Percentiles rank a stretch among this genome's conserved stretches.
Evolutionary conservation across 2,113 vertebrate species (phyloP).

Genomic region (Micronycteris hirsuta): DNA sequence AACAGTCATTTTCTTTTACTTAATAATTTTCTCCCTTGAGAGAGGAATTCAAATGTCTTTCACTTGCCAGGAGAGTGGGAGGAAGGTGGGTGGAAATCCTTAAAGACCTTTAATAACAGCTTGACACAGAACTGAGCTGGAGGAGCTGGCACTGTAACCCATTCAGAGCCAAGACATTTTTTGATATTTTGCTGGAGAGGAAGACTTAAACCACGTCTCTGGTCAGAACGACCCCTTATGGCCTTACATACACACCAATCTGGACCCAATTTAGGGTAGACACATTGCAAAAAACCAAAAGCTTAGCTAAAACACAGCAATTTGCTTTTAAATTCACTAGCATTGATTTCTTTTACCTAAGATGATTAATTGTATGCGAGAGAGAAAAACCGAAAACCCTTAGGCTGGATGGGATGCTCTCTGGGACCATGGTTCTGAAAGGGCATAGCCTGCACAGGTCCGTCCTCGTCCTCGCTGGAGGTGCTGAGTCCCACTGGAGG

Average conservation of each 20-base stretch:
- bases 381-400: neutral
- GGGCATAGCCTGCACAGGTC: too few relatives aligned
- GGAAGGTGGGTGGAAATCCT: constrained; percentile 65
- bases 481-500: fast-evolving
- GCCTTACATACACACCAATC: neutral
- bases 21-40: constrained; percentile 57
- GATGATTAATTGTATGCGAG: neutral
- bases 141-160: constrained; percentile 44
- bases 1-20: constrained; percentile 71
- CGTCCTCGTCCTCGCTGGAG: neutral
- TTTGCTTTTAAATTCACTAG: neutral
- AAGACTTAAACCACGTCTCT: neutral
- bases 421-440: neutral
- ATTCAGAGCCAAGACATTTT: neutral
- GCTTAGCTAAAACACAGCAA: neutral
- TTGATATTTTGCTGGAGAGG: neutral
- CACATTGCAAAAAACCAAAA: neutral
- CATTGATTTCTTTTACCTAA: neutral
- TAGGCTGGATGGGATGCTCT: neutral
- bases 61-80: constrained; percentile 63
- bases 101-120: constrained; percentile 67
- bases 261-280: neutral
- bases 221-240: neutral
- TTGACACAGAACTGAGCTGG: constrained; percentile 6
- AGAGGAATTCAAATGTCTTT: constrained; percentile 70